phyloP scores from a whole-genome alignment of 2,888 invertebrate species.

The Pandemis corylana region DNA sequence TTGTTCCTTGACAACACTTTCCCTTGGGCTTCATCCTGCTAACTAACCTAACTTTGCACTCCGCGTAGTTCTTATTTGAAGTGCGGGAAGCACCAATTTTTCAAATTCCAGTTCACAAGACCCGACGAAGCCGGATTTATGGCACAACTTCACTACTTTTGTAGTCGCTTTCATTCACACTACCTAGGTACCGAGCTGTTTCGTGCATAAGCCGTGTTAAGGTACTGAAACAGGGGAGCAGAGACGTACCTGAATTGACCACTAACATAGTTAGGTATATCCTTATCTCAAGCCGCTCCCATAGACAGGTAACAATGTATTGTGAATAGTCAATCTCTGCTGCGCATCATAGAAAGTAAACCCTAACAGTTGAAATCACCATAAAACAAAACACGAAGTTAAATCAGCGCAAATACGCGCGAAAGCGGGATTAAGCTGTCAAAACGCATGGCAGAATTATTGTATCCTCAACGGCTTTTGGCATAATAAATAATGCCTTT shows the following conservation, averaged over 20 bases:
- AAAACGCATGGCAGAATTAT: slow-evolving; percentile 37
- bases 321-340: too few species aligned
- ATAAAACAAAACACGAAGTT: slow-evolving; percentile 27
- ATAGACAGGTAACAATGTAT: too few species aligned
- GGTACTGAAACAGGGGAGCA: too few species aligned
- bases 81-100: slow-evolving; percentile 47
- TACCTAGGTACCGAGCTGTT: slow-evolving; percentile 56
- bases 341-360: too few species aligned
- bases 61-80: slow-evolving; percentile 46
- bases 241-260: too few species aligned
- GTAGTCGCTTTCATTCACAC: slow-evolving; percentile 77
- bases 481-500: slow-evolving; percentile 33
- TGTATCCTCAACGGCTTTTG: slow-evolving; percentile 35
- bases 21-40: slow-evolving; percentile 66
- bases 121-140: slow-evolving; percentile 70
- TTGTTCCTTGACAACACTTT: slow-evolving; percentile 82
- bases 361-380: slow-evolving; percentile 14
- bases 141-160: slow-evolving; percentile 74
- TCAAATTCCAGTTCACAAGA: slow-evolving; percentile 5
- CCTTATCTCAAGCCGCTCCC: too few species aligned
- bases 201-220: slow-evolving; percentile 45
- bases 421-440: slow-evolving; percentile 35
- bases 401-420: slow-evolving; percentile 32
- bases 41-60: slow-evolving; percentile 50
- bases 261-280: too few species aligned